phyloP scores from a whole-genome alignment of 1,140 invertebrate genomes.

The Lepidurus packardi region DNA sequence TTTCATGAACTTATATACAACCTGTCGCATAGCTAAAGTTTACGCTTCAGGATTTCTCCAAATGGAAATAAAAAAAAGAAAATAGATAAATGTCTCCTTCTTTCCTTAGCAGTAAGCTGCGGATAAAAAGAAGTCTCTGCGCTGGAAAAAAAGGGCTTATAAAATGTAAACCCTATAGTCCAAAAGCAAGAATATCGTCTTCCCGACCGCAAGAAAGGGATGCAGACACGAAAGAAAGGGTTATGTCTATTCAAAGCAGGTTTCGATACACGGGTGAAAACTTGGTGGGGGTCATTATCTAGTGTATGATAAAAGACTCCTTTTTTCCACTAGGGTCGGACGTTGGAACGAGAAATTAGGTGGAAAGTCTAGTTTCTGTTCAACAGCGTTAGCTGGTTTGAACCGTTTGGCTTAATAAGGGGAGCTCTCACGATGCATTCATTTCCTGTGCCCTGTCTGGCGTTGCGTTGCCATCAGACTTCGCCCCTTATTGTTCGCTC shows the following conservation, averaged over 20 bases:
- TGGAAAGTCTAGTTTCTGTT: not conserved
- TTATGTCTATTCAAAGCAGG: not conserved
- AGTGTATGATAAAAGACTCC: not conserved
- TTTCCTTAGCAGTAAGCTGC: not conserved
- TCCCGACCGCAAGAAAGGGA: not conserved
- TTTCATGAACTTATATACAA: slow-evolving; percentile 8
- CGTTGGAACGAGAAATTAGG: not conserved
- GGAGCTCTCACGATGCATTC: slow-evolving; percentile 12
- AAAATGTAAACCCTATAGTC: not conserved
- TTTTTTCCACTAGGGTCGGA: not conserved
- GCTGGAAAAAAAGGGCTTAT: not conserved
- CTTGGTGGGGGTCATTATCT: not conserved
- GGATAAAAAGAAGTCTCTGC: not conserved
- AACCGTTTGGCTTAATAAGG: slow-evolving; percentile 1
- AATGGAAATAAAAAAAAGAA: not conserved
- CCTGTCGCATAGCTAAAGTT: slow-evolving; percentile 15
- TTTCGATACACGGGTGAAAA: not conserved
- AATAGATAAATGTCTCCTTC: not conserved
- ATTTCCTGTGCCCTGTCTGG: not conserved
- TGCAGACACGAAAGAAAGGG: not conserved
- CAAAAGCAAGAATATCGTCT: not conserved
- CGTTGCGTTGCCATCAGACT: not conserved
- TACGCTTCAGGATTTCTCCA: not conserved
- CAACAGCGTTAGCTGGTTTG: not conserved
- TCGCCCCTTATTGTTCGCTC: not conserved